Percentiles rank a stretch among this genome's conserved stretches.
Conservation (phyloP, 2,113 vertebrate genomes). For the Eulemur macaco region DNA sequence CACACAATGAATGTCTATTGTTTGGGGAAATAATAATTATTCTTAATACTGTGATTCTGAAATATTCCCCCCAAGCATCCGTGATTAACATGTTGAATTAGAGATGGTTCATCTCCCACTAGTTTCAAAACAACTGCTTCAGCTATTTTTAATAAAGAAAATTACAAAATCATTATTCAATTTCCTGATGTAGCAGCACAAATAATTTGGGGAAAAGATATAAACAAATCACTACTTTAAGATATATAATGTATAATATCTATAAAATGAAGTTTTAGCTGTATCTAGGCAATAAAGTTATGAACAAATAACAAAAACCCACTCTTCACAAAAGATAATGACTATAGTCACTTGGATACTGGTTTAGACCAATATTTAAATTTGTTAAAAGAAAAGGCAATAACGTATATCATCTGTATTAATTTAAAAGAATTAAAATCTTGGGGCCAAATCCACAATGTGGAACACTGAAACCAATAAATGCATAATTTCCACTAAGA, state of each 20-base stretch:
- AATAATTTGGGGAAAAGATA: conserved; percentile 32
- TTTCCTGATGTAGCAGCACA: conserved; percentile 48
- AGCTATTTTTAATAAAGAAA: conserved; percentile 70
- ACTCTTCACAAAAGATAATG: background rate
- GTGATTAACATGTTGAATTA: conserved; percentile 59
- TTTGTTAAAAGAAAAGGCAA: conserved; percentile 50
- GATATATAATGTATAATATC: background rate
- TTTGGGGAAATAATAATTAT: conserved; percentile 45
- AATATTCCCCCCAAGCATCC: conserved; percentile 23
- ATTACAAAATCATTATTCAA: conserved; percentile 61
- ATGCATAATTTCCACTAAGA: background rate
- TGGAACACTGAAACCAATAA: conserved; percentile 13
- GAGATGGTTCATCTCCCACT: conserved; percentile 37
- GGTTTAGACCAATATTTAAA: conserved; percentile 11
- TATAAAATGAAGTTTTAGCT: conserved; percentile 42
- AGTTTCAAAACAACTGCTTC: conserved; percentile 64
- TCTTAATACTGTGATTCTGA: conserved; percentile 54
- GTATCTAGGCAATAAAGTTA: background rate
- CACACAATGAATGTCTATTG: background rate
- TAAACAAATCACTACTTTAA: conserved; percentile 53
- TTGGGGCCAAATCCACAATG: conserved; percentile 4
- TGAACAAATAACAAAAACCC: conserved; percentile 15
- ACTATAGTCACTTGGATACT: background rate
- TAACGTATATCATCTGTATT: background rate
- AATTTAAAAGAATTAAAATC: conserved; percentile 57